These are phyloP conservation scores for Sphaerophoria rueppellii DNA, from an alignment of 2,888 invertebrate species.

Conservation along the genomic window DNA sequence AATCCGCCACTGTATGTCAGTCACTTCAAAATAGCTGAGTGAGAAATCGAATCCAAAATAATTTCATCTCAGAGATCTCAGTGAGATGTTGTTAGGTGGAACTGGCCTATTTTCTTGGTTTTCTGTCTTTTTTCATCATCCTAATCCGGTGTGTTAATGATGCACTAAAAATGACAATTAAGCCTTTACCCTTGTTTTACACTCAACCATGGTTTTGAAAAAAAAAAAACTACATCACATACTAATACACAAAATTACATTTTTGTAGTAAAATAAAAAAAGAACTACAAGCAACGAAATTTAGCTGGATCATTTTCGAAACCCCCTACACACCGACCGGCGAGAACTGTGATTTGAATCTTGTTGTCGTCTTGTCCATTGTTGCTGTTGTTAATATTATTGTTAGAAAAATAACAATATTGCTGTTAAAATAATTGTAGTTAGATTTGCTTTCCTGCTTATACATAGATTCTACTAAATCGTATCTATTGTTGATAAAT, in stretches of 20 bases:
- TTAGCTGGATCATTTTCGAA: neutral
- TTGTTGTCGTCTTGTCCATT: slow-evolving; percentile 40
- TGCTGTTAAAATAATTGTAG: slow-evolving; percentile 54
- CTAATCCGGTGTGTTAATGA: too few relatives aligned
- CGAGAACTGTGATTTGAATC: slow-evolving; percentile 1
- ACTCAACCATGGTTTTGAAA: too few relatives aligned
- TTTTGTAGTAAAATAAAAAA: neutral
- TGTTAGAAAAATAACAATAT: slow-evolving; percentile 26
- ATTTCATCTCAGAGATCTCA: too few relatives aligned
- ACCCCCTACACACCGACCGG: neutral
- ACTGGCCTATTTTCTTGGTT: too few relatives aligned
- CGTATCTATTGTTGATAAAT: slow-evolving; percentile 61
- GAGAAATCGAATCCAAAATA: too few relatives aligned
- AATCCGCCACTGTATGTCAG: too few relatives aligned
- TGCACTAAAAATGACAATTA: too few relatives aligned
- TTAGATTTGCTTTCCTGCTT: slow-evolving; percentile 60
- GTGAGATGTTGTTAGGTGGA: too few relatives aligned
- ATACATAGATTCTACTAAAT: slow-evolving; percentile 22
- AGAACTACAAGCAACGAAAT: slow-evolving; percentile 14
- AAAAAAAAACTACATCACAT: too few relatives aligned
- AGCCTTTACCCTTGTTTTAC: neutral
- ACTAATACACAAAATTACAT: neutral
- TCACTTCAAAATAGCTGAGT: too few relatives aligned
- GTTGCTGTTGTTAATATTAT: slow-evolving; percentile 62
- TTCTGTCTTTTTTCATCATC: too few relatives aligned